Base-by-base conservation (phyloP, 2,113 vertebrate species). In the Gracilinanus agilis region DNA sequence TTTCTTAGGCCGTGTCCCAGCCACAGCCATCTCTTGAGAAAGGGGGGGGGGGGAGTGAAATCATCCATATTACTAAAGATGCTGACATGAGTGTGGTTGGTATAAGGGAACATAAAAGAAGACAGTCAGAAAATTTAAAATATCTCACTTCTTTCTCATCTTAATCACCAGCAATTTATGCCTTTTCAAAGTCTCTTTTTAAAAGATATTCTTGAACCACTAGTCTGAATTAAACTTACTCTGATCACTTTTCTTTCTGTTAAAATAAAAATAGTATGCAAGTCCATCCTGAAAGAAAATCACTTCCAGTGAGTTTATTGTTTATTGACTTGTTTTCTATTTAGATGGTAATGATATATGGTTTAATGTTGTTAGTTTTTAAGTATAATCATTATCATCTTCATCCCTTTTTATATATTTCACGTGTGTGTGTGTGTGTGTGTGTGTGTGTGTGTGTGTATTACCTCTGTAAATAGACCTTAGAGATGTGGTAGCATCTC, bases 1-100 rank as follows among this genome's bases (percentile, higher is more conserved):
- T 6, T 92, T 97, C 96, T 40, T 96, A 53, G 25, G 40, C 55
- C 92, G 40, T 92, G 16, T 94, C 44, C 16, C 53, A 91, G 49
- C 24, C 10, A 49, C 53, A 91, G 49, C 24, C 10, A 49, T 44
- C 53, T 92, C 90, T 54, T 89, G 25, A 16, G n/a, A 75, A 75
- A 40, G 88, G 8, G 67, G n/a, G 61, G 56, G 90, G 58, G 27
- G 96, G 92, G 91, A 91, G 67, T 89, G 40, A 92, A 56, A 91
- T 93, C 53, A 90, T 29, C n/a, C 12, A 55, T 25, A 1, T 88
- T 27, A 44, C 9, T 55, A 75, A 53, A 54, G 25, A 89, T 13
- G 67, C 16, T 75, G 67, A 40, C 34, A 75, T 19, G 53, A 90
- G 7, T 92, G 21, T 94, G 54, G 56, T 44, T 83, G 2, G 19